Evolutionary conservation across 2,888 invertebrate species (phyloP).

Genomic region (Saturnia pavonia): DNA sequence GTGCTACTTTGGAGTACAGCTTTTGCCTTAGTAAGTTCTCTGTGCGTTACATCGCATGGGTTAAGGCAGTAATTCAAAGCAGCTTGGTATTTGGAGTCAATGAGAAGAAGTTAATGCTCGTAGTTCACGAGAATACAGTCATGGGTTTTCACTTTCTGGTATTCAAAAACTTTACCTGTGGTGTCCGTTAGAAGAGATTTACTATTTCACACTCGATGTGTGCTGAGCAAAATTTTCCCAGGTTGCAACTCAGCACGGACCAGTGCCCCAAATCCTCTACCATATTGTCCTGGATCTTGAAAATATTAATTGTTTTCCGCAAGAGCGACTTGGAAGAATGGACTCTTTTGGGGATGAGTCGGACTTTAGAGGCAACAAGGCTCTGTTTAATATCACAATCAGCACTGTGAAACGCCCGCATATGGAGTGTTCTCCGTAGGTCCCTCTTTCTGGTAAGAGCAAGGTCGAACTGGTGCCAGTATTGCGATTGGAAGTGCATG

Average conservation of each 20-base stretch:
- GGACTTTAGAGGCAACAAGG: not conserved
- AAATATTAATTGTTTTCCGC: too few relatives aligned
- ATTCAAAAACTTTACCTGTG: not conserved
- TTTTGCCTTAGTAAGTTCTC: not conserved
- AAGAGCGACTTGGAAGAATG: not conserved
- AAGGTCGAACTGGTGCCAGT: too few relatives aligned
- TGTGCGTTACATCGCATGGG: not conserved
- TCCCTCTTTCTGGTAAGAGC: too few relatives aligned
- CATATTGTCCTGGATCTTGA: too few relatives aligned
- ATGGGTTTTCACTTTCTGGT: not conserved
- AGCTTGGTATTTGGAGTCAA: too few relatives aligned
- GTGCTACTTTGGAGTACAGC: not conserved
- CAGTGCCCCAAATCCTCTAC: too few relatives aligned
- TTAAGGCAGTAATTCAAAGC: not conserved
- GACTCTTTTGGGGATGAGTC: not conserved
- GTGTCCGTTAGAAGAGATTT: not conserved
- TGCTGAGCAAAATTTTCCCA: not conserved
- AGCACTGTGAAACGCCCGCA: not conserved
- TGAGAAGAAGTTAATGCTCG: not conserved
- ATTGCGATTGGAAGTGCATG: too few relatives aligned
- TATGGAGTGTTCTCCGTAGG: too few relatives aligned
- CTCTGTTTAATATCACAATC: not conserved
- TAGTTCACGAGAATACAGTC: not conserved
- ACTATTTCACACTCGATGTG: not conserved
- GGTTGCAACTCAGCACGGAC: not conserved